Evolutionary conservation across 2,888 invertebrate species (phyloP).

Genomic region (Macaria notata): DNA sequence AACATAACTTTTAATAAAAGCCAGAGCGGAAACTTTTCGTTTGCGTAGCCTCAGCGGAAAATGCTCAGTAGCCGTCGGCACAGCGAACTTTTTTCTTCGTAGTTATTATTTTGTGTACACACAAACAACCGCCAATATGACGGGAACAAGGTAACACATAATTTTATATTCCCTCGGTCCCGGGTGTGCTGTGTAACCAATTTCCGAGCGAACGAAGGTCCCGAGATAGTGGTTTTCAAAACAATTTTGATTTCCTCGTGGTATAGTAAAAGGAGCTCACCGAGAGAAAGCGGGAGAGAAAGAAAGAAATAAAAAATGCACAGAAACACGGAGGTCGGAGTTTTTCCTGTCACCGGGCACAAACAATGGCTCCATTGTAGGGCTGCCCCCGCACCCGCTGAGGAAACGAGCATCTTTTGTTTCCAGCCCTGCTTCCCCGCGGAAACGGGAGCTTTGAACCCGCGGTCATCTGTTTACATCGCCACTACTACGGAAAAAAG

Average conservation of each 20-base stretch:
- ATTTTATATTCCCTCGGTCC: conserved; percentile 6
- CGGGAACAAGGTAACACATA: background rate
- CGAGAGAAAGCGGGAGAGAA: conserved; percentile 60
- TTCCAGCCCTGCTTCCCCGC: conserved; percentile 62
- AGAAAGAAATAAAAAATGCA: conserved; percentile 78
- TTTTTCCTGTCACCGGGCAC: conserved; percentile 82
- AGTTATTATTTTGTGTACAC: conserved; percentile 4
- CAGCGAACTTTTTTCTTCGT: conserved; percentile 15
- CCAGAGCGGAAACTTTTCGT: conserved; percentile 26
- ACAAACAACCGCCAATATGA: background rate
- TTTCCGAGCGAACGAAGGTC: conserved; percentile 33
- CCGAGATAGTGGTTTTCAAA: conserved; percentile 55
- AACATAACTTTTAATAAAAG: conserved; percentile 39
- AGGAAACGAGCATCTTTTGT: conserved; percentile 82
- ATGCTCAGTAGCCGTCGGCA: conserved; percentile 17
- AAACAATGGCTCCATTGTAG: conserved; percentile 79
- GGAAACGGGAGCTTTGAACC: conserved; percentile 74
- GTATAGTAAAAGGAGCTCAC: conserved; percentile 72
- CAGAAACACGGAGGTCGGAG: conserved; percentile 81
- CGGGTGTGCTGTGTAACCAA: conserved; percentile 7
- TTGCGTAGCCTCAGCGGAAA: conserved; percentile 13
- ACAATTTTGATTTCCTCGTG: conserved; percentile 71
- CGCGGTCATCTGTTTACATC: conserved; percentile 78
- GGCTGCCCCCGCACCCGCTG: conserved; percentile 52
- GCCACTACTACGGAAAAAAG: conserved; percentile 62